These are phyloP conservation scores for Gallirallus australis DNA, from an alignment of 2,797 vertebrate genomes.

Conservation along the genomic window DNA sequence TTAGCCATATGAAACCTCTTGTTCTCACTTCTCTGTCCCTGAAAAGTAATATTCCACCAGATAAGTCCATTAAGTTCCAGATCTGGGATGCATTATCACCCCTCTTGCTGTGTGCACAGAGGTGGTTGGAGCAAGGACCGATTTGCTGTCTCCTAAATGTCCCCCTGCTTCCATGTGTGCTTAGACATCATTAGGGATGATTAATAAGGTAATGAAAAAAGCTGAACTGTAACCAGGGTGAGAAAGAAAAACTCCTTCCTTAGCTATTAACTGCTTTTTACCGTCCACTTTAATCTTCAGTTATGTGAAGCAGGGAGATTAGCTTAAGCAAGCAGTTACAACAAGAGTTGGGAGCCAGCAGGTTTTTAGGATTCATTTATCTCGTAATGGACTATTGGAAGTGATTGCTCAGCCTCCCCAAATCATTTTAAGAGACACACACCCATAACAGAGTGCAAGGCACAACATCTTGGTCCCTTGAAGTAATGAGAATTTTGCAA, in stretches of 20 bases:
- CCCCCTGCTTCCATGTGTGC: background rate
- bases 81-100: background rate
- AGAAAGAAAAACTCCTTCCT: background rate
- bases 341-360: background rate
- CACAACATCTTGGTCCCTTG: background rate
- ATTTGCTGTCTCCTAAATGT: background rate
- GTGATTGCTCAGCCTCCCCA: background rate
- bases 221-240: background rate
- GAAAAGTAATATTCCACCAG: background rate
- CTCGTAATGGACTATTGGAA: background rate
- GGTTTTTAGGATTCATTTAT: slow-evolving; percentile 28
- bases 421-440: background rate
- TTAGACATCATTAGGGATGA: background rate
- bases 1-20: background rate
- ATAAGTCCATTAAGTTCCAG: background rate
- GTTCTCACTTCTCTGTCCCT: background rate
- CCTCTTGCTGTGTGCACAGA: background rate
- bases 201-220: slow-evolving; percentile 9
- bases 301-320: background rate
- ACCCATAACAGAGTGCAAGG: background rate
- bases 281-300: background rate
- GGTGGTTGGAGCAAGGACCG: background rate
- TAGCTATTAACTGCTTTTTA: background rate
- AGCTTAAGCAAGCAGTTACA: background rate
- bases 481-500: background rate